phyloP scores from a whole-genome alignment of 2,113 vertebrate species.

The Chlorodrepanis virens region DNA sequence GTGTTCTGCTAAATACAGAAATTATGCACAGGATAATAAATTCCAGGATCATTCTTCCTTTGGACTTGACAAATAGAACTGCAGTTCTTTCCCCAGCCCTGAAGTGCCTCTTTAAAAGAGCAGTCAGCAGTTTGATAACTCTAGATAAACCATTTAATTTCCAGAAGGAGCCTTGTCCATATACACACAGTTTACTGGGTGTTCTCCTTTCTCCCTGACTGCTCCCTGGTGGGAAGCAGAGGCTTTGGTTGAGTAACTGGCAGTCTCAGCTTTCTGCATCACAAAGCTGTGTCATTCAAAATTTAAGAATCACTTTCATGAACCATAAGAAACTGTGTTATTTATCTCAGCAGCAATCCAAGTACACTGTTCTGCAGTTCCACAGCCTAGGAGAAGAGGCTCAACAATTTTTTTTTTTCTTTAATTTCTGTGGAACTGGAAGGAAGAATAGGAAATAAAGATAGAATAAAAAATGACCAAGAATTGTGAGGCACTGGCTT shows the following conservation, averaged over 20 bases:
- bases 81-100: not conserved
- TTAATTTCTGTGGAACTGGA: not conserved
- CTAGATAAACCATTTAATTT: conserved; percentile 23
- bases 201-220: not conserved
- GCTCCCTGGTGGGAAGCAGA: not conserved
- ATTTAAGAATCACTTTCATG: not conserved
- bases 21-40: not conserved
- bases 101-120: not conserved
- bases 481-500: not conserved
- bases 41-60: not conserved
- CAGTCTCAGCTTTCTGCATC: not conserved
- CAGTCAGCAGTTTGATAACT: not conserved
- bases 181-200: not conserved
- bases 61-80: not conserved
- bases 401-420: not conserved
- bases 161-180: not conserved
- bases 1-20: conserved; percentile 18
- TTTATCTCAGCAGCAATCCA: not conserved
- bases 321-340: not conserved
- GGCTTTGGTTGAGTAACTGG: not conserved
- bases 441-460: not conserved
- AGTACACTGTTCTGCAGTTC: not conserved
- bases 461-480: not conserved
- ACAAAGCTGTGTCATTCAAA: not conserved
- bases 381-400: not conserved